Conservation (phyloP, 2,797 vertebrate genomes). For the Bucorvus abyssinicus region DNA sequence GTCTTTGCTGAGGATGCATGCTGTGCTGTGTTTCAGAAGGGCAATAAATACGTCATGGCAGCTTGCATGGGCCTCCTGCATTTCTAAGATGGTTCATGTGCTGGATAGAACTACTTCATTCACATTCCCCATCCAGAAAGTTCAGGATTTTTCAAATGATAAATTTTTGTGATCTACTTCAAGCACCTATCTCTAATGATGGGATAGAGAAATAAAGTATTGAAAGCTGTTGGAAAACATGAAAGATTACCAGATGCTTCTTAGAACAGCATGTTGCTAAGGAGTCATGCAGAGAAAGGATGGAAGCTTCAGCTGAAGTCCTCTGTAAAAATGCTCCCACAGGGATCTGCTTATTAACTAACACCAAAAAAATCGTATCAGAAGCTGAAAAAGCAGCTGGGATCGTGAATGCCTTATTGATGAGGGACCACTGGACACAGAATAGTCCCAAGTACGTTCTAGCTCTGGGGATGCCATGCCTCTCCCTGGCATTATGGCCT, state of each 20-base stretch:
- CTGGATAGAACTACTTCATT: background rate
- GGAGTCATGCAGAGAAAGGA: background rate
- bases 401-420: background rate
- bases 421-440: background rate
- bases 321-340: constrained; percentile 20
- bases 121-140: background rate
- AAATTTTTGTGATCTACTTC: background rate
- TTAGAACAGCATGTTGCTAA: constrained; percentile 25
- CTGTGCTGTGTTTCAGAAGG: background rate
- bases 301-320: background rate
- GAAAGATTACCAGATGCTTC: constrained; percentile 32
- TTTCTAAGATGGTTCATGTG: background rate
- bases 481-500: background rate
- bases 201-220: background rate
- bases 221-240: background rate
- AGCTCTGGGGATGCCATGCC: background rate
- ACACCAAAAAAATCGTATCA: background rate
- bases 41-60: background rate
- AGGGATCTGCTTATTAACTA: constrained; percentile 23
- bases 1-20: background rate
- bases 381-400: background rate
- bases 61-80: background rate
- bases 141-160: background rate
- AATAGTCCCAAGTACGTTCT: background rate
- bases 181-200: background rate